Evolutionary conservation across 2,888 invertebrate species (phyloP).

Genomic region (Deroplatys truncata): DNA sequence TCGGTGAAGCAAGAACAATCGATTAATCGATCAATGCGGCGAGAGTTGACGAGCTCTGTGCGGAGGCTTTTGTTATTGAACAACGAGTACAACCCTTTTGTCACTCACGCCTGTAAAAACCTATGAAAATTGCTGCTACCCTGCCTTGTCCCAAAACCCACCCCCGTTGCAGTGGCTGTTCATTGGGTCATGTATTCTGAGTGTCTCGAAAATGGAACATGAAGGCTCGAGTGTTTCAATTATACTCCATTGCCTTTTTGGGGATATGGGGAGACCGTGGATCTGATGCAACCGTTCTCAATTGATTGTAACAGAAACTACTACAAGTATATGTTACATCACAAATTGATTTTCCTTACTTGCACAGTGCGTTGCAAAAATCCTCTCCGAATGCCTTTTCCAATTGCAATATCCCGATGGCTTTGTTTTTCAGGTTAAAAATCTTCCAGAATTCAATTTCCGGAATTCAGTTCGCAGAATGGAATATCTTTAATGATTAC

Average conservation of each 20-base stretch:
- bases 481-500: too few relatives aligned
- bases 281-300: too few relatives aligned
- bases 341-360: too few relatives aligned
- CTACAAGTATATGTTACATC: too few relatives aligned
- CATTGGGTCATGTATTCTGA: neutral
- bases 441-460: too few relatives aligned
- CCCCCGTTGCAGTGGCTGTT: neutral
- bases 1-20: slow-evolving; percentile 4
- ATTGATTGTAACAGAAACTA: too few relatives aligned
- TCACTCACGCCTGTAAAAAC: neutral
- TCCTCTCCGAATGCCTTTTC: too few relatives aligned
- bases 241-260: neutral
- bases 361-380: too few relatives aligned
- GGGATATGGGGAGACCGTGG: too few relatives aligned
- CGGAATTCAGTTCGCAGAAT: too few relatives aligned
- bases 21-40: slow-evolving; percentile 1
- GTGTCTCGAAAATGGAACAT: neutral
- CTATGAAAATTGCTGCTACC: neutral
- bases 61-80: neutral
- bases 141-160: neutral
- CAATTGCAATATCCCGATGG: too few relatives aligned
- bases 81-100: neutral
- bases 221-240: neutral
- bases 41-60: neutral
- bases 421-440: too few relatives aligned